A percentile compares a stretch with the other conserved stretches of the same genome.
These are phyloP conservation scores for Ceratotherium simum DNA, from an alignment of 2,113 vertebrate species.

Conservation along the genomic window DNA sequence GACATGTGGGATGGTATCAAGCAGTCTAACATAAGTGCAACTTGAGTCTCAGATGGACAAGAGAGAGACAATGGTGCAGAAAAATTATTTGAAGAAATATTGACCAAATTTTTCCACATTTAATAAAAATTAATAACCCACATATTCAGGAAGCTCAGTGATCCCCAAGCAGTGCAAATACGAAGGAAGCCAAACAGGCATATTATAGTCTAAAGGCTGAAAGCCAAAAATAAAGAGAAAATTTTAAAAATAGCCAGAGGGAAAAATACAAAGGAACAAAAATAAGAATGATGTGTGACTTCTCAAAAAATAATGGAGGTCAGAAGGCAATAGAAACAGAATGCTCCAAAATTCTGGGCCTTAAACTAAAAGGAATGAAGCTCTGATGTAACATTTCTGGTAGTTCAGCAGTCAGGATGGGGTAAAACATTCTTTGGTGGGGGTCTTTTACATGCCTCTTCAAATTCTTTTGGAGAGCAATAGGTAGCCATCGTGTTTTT, in stretches of 20 bases:
- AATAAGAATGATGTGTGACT: neutral
- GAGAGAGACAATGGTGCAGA: neutral
- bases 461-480: neutral
- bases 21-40: neutral
- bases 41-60: neutral
- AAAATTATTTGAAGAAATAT: neutral
- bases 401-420: neutral
- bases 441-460: neutral
- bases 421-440: neutral
- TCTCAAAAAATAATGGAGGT: constrained; percentile 28
- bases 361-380: constrained; percentile 31
- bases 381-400: neutral
- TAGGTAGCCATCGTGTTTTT: neutral
- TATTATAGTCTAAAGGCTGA: neutral
- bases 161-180: neutral
- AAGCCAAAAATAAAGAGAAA: neutral
- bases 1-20: neutral
- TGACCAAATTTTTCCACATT: neutral
- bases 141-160: neutral
- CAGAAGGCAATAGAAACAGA: constrained; percentile 2
- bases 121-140: constrained; percentile 28
- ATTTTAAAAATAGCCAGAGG: neutral
- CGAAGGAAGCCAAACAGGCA: neutral
- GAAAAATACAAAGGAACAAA: constrained; percentile 32
- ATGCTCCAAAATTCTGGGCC: neutral